A percentile compares a stretch with the other conserved stretches of the same genome.
Conservation (phyloP, 2,888 invertebrate species). For the Stenurella melanura region DNA sequence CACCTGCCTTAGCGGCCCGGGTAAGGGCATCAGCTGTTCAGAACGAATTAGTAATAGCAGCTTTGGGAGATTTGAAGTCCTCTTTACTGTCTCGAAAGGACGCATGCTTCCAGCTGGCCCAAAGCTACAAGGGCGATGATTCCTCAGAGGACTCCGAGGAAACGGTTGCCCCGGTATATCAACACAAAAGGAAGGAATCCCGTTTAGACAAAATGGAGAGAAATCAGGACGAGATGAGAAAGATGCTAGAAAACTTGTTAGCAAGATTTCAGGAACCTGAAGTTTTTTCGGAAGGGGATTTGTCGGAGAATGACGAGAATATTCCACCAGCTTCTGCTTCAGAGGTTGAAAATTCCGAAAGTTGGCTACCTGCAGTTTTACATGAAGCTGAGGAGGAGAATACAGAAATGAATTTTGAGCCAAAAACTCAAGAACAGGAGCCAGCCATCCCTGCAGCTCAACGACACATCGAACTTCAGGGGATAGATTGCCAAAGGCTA, state of each 20-base stretch:
- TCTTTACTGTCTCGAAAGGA: constrained; percentile 18
- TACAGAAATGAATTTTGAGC: constrained; percentile 32
- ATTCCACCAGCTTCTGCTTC: not conserved
- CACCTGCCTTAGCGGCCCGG: constrained; percentile 47
- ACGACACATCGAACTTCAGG: constrained; percentile 42
- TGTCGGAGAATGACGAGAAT: constrained; percentile 11
- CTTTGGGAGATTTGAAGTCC: constrained; percentile 32
- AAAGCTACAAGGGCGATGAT: constrained; percentile 8
- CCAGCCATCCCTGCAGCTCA: constrained; percentile 45
- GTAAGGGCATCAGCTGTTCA: constrained; percentile 37
- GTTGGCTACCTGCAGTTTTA: constrained; percentile 27
- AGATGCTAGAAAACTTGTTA: constrained; percentile 13
- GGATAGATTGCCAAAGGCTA: constrained; percentile 48
- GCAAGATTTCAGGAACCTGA: not conserved
- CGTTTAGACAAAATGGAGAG: constrained; percentile 25
- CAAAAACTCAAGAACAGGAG: constrained; percentile 50
- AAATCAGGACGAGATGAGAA: constrained; percentile 12
- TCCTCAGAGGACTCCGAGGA: not conserved
- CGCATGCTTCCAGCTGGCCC: constrained; percentile 14
- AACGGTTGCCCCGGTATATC: not conserved
- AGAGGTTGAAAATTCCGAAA: constrained; percentile 8
- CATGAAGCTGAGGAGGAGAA: constrained; percentile 13
- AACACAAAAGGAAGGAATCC: constrained; percentile 13
- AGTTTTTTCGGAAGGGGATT: not conserved
- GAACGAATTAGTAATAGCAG: constrained; percentile 23